Evolutionary conservation across 2,113 vertebrate species (phyloP).

Genomic region (Suncus etruscus): DNA sequence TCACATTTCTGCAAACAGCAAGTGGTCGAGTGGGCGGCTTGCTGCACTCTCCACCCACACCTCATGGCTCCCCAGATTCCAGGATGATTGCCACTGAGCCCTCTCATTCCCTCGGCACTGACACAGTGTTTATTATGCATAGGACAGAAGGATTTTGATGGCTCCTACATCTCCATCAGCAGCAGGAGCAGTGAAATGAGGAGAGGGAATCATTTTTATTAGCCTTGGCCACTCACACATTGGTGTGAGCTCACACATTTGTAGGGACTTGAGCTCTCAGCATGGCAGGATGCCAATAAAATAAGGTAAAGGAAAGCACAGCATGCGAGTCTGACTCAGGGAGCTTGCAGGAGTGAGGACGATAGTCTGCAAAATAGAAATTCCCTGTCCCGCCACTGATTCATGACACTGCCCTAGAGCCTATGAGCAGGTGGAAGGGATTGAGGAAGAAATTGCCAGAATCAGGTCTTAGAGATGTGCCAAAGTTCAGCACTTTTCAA

Average conservation of each 20-base stretch:
- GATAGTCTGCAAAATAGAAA: neutral
- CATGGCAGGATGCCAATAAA: neutral
- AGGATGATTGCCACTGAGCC: neutral
- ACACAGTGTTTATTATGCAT: neutral
- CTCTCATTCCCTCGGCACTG: neutral
- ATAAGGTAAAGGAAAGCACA: neutral
- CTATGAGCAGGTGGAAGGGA: neutral
- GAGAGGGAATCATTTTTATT: neutral
- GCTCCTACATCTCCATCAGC: neutral
- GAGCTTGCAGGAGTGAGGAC: neutral
- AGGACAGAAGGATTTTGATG: neutral
- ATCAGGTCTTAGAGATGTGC: neutral
- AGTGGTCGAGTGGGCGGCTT: neutral
- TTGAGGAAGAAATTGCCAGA: neutral
- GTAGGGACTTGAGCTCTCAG: neutral
- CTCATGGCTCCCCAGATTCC: too few relatives aligned
- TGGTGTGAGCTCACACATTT: conserved; percentile 28
- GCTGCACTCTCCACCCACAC: accelerated
- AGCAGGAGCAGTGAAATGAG: conserved; percentile 14
- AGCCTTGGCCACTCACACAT: conserved; percentile 36
- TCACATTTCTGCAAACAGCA: neutral
- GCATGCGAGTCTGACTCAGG: neutral
- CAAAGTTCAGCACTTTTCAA: neutral
- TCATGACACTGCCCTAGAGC: neutral
- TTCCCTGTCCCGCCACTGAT: too few relatives aligned